Evolutionary conservation across 2,113 vertebrate species (phyloP), one percentile per base, ranked within the genome.

Genomic region (Leptobrachium ailaonicum): DNA sequence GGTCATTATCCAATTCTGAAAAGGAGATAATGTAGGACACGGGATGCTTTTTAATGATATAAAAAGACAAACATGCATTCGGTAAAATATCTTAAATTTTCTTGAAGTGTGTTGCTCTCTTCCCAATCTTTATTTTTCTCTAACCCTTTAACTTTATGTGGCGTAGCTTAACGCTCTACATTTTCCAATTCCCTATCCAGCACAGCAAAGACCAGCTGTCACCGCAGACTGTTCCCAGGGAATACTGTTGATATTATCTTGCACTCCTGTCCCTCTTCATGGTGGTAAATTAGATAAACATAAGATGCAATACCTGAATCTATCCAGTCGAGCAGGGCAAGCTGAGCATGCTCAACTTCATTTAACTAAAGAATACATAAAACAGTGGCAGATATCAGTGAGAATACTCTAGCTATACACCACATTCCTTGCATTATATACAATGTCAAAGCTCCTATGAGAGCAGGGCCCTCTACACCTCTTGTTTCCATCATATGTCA

Each of bases 211-310:
- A 47, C 72, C 62, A 66, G 60, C 62, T 73, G 41, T 54, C 71
- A 58, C 63, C 42, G 50, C 60, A 66, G 41, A 40, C 41, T 67
- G 20, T 40, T 56, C 47, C 50, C 9, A 6, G 58, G 77, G 69
- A 79, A 79, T 56, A 54, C 20, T 32, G 14, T 64, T 54, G 70
- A 73, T 73, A 53, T 40, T 56, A 67, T 80, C 70, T 73, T 73
- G 77, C 62, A 53, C 45, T 67, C 13, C 50, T 73, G 77, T 73
- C 72, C 47, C 68, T 80, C 50, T 47, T 66, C 40, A 45, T 71
- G 71, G 77, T 41, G 72, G 62, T 66, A 73, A 80, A 73, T 80
- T 80, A 80, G 41, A 41, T 73, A 79, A 80, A 80, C 70, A 54
- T 67, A 56, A 80, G 53, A 80, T 58, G 47, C 10, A 32, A 71